Evolutionary conservation across 1,140 invertebrate species (phyloP).

Genomic region (Heterodera carotae): DNA sequence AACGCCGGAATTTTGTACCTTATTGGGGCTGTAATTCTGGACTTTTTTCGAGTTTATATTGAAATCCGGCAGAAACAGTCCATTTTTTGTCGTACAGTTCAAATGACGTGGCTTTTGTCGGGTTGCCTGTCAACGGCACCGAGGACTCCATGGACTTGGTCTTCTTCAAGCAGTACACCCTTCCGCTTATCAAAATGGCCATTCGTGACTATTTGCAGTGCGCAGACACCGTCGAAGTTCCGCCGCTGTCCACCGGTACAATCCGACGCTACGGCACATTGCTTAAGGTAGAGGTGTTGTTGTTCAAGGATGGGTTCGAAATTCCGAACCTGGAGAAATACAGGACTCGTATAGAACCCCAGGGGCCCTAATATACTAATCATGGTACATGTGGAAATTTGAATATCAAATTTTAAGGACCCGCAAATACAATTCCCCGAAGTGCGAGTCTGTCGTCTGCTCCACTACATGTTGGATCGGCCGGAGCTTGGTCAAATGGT

Average conservation of each 20-base stretch:
- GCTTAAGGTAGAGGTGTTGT: too few relatives aligned
- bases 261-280: slow-evolving; percentile 21
- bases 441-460: slow-evolving; percentile 75
- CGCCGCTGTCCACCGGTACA: slow-evolving; percentile 29
- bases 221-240: slow-evolving; percentile 60
- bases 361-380: background rate
- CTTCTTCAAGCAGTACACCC: slow-evolving; percentile 79
- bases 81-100: slow-evolving; percentile 20
- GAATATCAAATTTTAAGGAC: slow-evolving; percentile 26
- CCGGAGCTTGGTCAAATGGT: slow-evolving; percentile 83
- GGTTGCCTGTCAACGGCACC: slow-evolving; percentile 45
- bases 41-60: too few relatives aligned
- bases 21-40: too few relatives aligned
- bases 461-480: slow-evolving; percentile 85
- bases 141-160: slow-evolving; percentile 62
- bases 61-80: too few relatives aligned
- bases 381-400: too few relatives aligned
- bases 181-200: slow-evolving; percentile 69
- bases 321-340: too few relatives aligned
- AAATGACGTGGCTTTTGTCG: slow-evolving; percentile 47
- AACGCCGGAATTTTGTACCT: too few relatives aligned
- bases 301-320: too few relatives aligned
- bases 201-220: slow-evolving; percentile 67
- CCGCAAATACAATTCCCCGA: slow-evolving; percentile 59
- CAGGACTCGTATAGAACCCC: too few relatives aligned